Conservation (phyloP, 2,888 invertebrate species). For the Tiphia femorata region DNA sequence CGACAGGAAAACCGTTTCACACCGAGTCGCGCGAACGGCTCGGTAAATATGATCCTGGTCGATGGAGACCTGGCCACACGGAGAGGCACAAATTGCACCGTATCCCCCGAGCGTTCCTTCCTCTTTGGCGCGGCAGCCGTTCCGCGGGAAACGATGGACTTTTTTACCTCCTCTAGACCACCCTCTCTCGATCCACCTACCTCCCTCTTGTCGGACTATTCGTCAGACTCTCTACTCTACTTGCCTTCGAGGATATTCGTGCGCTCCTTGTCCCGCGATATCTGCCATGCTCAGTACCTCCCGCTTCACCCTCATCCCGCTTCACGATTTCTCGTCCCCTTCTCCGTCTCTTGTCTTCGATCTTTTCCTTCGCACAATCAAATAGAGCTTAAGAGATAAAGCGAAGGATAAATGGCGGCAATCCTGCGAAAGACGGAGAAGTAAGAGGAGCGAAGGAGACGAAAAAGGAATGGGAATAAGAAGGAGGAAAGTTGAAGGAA, state of each 20-base stretch:
- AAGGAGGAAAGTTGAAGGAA: too few species aligned
- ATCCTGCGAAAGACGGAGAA: too few species aligned
- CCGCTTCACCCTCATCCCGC: neutral
- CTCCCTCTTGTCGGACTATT: conserved; percentile 1
- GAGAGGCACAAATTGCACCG: conserved; percentile 17
- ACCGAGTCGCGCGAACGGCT: conserved; percentile 11
- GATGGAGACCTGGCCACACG: conserved; percentile 4
- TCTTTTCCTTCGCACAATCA: conserved; percentile 24
- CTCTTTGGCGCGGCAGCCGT: conserved; percentile 3
- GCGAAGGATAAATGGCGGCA: conserved; percentile 29
- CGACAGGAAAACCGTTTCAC: neutral
- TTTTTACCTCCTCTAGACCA: conserved; percentile 1
- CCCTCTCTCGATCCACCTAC: neutral
- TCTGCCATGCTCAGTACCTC: neutral
- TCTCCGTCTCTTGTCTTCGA: conserved; percentile 11
- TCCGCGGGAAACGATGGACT: conserved; percentile 12
- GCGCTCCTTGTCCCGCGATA: conserved; percentile 3
- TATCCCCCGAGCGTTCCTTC: neutral
- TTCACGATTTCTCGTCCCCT: too few species aligned
- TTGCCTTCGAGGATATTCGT: neutral
- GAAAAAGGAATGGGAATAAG: too few species aligned
- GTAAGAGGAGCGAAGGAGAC: too few species aligned
- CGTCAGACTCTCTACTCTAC: neutral
- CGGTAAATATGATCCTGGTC: conserved; percentile 11
- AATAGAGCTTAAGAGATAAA: conserved; percentile 38